Evolutionary conservation across 1,140 invertebrate genomes (phyloP), one percentile per base, ranked within the genome.

Genomic region (Neocloeon triangulifer): DNA sequence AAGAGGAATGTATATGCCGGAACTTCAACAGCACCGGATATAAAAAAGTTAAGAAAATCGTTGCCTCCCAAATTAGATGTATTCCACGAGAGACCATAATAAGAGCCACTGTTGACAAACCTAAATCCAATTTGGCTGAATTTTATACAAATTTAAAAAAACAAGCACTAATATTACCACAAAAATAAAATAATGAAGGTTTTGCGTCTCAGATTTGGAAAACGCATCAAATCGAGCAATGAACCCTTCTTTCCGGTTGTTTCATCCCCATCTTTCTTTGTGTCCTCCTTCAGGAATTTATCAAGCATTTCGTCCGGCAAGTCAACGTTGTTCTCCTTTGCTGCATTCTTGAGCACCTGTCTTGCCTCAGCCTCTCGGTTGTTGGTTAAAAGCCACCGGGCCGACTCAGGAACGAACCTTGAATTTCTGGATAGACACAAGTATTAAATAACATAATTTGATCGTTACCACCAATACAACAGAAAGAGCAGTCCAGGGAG

Each of bases 321-420:
- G 1, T 57, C 48, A 5, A 69, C 60, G 33, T 65, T 62, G 45
- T 76, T 76, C 44, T 67, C 66, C 26, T 58, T 62, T 0, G 75
- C 73, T 1, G 72, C 74, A 33, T 58, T 64, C 40, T 69, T 60
- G 2, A 85, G 56, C 3, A 75, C 56, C 30, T 55, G 53, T 19
- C 71, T 66, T 0, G 77, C 78, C 52, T 76, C 68, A 10, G 69
- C 61, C 10, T 59, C 53, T 18, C 69, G 59, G 10, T 71, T 72
- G 48, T 80, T 75, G 2, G 71, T 68, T 15, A 84, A 47, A 10
- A 84, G 48, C 79, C 79, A 85, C 37, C 79, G 60, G 1, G 70
- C 68, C 4, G 77, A 82, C 50, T 84, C 80, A 2, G 79, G 79
- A 46, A 81, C 71, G 39, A 81, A 70, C 64, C 66, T 69, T n/a